These are phyloP conservation scores for Himalopsyche kuldschensis DNA, from an alignment of 2,888 invertebrate species.

Conservation along the genomic window DNA sequence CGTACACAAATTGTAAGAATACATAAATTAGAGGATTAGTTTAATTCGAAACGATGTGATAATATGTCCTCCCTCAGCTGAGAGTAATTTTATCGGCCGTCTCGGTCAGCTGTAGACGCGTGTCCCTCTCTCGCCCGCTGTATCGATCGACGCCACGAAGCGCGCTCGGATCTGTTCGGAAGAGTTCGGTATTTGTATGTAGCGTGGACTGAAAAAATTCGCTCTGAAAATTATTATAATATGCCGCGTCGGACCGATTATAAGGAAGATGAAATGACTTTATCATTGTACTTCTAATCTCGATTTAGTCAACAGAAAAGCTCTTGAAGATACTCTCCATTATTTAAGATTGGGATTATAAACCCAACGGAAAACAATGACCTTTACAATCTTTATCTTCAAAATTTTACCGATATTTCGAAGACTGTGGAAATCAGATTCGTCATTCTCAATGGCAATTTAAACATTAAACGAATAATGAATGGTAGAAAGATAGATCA, in stretches of 20 bases:
- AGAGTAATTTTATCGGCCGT: not conserved
- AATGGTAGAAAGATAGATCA: too few species aligned
- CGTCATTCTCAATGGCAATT: too few species aligned
- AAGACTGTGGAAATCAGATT: too few species aligned
- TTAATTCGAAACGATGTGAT: not conserved
- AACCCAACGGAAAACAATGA: too few species aligned
- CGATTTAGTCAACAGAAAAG: too few species aligned
- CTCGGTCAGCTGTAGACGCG: not conserved
- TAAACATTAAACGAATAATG: too few species aligned
- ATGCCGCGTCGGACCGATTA: not conserved
- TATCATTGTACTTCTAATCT: too few species aligned
- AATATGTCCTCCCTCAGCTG: not conserved
- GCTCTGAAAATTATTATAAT: not conserved
- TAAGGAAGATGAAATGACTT: not conserved
- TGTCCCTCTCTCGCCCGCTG: not conserved
- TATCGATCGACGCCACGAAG: not conserved
- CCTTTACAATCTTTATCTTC: too few species aligned
- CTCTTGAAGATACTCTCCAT: too few species aligned
- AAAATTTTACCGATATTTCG: too few species aligned
- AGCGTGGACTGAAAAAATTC: not conserved
- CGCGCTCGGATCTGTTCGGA: not conserved
- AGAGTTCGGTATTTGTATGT: not conserved
- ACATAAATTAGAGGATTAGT: not conserved
- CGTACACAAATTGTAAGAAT: not conserved
- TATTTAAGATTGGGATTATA: too few species aligned